These are phyloP conservation scores for Sinodicranocentrus sp. DNA, from an alignment of 2,888 invertebrate species.

Conservation along the genomic window DNA sequence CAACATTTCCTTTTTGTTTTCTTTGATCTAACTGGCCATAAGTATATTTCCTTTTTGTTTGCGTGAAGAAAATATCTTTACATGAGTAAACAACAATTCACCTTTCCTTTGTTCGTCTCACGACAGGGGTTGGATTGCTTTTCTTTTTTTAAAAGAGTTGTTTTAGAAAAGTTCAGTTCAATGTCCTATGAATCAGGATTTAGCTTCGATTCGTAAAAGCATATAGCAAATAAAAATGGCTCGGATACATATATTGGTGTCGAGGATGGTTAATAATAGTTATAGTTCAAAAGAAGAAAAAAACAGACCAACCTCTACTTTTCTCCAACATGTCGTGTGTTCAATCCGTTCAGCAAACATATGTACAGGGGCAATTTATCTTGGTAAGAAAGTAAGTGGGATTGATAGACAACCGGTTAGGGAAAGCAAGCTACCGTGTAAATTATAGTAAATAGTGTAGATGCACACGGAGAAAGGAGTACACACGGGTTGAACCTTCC, in stretches of 20 bases:
- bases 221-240: slow-evolving; percentile 9
- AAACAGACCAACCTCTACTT: background rate
- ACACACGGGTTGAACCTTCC: background rate
- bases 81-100: background rate
- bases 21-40: slow-evolving; percentile 10
- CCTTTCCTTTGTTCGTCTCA: background rate
- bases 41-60: slow-evolving; percentile 3
- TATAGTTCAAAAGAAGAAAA: background rate
- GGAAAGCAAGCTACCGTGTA: slow-evolving; percentile 29
- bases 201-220: slow-evolving; percentile 15
- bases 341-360: background rate
- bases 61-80: slow-evolving; percentile 21
- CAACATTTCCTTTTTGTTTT: background rate
- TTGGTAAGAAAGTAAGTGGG: slow-evolving; percentile 16
- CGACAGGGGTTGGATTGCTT: background rate
- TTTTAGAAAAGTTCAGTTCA: slow-evolving; percentile 35
- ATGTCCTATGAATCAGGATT: slow-evolving; percentile 62
- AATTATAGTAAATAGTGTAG: slow-evolving; percentile 10
- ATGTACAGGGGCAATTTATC: slow-evolving; percentile 46
- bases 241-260: background rate
- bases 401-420: slow-evolving; percentile 14
- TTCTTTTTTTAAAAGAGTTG: background rate
- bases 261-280: background rate
- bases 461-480: background rate
- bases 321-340: background rate